A percentile compares a stretch with the other conserved stretches of the same genome.
These are phyloP conservation scores for Apistogramma diplotaenia DNA, from an alignment of 2,113 vertebrate species.

Conservation along the genomic window DNA sequence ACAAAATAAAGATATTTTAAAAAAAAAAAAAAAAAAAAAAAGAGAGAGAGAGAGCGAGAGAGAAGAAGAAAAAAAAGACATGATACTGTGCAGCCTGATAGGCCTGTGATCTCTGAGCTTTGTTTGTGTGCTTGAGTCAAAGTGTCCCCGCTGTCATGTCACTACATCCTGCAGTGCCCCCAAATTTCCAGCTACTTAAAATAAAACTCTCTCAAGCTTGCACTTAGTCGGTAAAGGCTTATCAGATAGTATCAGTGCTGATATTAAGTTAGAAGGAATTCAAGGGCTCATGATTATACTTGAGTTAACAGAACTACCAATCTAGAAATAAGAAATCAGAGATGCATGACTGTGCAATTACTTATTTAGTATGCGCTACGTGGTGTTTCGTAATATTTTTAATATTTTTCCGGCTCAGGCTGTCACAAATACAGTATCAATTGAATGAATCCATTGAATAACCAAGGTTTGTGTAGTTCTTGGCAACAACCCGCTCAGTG, in stretches of 20 bases:
- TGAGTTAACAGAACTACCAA: background rate
- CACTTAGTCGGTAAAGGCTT: background rate
- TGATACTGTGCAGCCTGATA: background rate
- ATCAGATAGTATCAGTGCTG: no score
- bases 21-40: no score
- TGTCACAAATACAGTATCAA: background rate
- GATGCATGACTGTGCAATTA: background rate
- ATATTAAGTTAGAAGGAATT: background rate
- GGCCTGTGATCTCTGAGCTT: background rate
- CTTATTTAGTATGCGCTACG: background rate
- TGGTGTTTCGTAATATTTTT: background rate
- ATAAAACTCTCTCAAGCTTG: background rate
- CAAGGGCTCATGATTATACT: background rate
- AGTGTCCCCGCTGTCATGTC: constrained; percentile 34
- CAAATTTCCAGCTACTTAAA: background rate
- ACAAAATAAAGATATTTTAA: no score
- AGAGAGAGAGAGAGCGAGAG: no score
- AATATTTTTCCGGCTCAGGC: background rate
- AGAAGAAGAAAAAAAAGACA: background rate
- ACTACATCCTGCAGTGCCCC: background rate
- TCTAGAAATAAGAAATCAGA: background rate
- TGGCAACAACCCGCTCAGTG: background rate
- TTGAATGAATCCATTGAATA: background rate
- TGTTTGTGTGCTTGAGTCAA: constrained; percentile 48
- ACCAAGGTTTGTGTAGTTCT: background rate